Conservation (phyloP, 2,888 invertebrate species). For the Thalpophila matura region DNA sequence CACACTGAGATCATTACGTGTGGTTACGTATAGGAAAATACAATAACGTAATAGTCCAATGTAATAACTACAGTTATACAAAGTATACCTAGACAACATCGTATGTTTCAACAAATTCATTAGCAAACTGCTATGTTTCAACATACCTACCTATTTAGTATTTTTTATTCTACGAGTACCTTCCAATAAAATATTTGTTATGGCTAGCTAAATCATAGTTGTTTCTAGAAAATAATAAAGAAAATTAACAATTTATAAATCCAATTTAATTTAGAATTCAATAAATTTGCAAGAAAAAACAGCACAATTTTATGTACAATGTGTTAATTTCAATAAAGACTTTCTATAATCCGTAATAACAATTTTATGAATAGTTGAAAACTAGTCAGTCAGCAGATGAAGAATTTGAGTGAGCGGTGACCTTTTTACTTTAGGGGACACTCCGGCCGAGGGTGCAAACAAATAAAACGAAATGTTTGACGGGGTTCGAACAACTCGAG, state of each 20-base stretch:
- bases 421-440: slow-evolving; percentile 63
- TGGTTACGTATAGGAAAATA: slow-evolving; percentile 16
- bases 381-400: slow-evolving; percentile 9
- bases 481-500: slow-evolving; percentile 54
- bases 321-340: too few species aligned
- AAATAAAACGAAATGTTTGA: slow-evolving; percentile 67
- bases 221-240: not conserved
- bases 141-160: not conserved
- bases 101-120: too few species aligned
- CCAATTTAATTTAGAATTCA: too few species aligned
- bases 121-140: too few species aligned
- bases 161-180: not conserved
- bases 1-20: slow-evolving; percentile 35
- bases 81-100: not conserved
- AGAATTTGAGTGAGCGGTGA: slow-evolving; percentile 41
- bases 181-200: not conserved
- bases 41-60: not conserved
- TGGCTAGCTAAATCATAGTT: not conserved
- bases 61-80: not conserved
- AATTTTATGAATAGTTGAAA: not conserved
- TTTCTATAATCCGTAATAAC: too few species aligned
- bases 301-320: too few species aligned
- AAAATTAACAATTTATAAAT: not conserved
- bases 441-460: slow-evolving; percentile 65
- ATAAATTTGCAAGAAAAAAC: too few species aligned